Percentiles rank a stretch among this genome's conserved stretches.
phyloP scores from a whole-genome alignment of 2,888 invertebrate genomes.

The Nymphalis c-album region DNA sequence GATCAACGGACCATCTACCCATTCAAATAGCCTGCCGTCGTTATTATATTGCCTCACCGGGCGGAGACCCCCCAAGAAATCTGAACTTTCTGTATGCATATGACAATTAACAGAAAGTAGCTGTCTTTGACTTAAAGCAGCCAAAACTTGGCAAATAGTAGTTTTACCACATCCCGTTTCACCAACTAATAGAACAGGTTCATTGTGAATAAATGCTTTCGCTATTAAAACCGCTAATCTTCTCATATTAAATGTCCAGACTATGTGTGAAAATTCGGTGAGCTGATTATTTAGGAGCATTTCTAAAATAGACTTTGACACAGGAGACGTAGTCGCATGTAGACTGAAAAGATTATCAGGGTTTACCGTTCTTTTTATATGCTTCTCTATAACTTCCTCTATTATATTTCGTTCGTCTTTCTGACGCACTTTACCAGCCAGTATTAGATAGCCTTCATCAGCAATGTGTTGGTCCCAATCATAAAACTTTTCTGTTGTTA shows the following conservation, averaged over 20 bases:
- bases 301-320: slow-evolving; percentile 87
- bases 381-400: slow-evolving; percentile 87
- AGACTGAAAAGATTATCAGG: slow-evolving; percentile 87
- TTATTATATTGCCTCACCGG: slow-evolving; percentile 88
- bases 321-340: slow-evolving; percentile 85
- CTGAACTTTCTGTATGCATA: slow-evolving; percentile 98
- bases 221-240: slow-evolving; percentile 88
- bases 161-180: slow-evolving; percentile 99
- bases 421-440: slow-evolving; percentile 95
- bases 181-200: slow-evolving; percentile 97
- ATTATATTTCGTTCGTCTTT: slow-evolving; percentile 91
- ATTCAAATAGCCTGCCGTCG: slow-evolving; percentile 91
- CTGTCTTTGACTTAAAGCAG: slow-evolving; percentile 84
- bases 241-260: slow-evolving; percentile 97
- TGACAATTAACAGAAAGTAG: slow-evolving; percentile 97
- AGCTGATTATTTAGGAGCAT: slow-evolving; percentile 81
- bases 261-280: slow-evolving; percentile 87
- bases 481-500: slow-evolving; percentile 84
- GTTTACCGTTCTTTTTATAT: slow-evolving; percentile 88
- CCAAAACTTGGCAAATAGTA: slow-evolving; percentile 94
- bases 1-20: slow-evolving; percentile 98
- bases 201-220: slow-evolving; percentile 94
- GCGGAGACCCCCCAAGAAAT: slow-evolving; percentile 97
- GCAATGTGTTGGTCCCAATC: slow-evolving; percentile 99
- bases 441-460: slow-evolving; percentile 96